Evolutionary conservation across 1,140 invertebrate genomes (phyloP).

Genomic region (Thaumatotibia leucotreta): DNA sequence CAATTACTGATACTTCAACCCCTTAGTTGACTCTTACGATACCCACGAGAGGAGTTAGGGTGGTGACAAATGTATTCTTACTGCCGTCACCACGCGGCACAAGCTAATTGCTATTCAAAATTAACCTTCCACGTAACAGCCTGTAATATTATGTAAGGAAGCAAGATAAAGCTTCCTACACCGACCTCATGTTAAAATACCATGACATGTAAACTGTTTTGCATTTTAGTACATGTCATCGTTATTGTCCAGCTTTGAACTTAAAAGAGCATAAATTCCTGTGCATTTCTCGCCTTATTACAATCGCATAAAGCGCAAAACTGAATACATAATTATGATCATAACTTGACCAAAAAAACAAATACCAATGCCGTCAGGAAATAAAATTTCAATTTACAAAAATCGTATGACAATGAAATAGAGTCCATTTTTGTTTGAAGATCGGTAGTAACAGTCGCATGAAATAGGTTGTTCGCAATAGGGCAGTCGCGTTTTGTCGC

Average conservation of each 20-base stretch:
- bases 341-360: too few relatives aligned
- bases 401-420: slow-evolving; percentile 16
- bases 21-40: too few relatives aligned
- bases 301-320: too few relatives aligned
- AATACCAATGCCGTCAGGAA: too few relatives aligned
- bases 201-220: slow-evolving; percentile 63
- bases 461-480: slow-evolving; percentile 31
- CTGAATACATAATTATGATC: too few relatives aligned
- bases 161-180: slow-evolving; percentile 46
- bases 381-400: slow-evolving; percentile 5
- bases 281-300: too few relatives aligned
- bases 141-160: neutral
- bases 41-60: too few relatives aligned
- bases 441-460: neutral
- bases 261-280: too few relatives aligned
- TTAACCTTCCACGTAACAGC: neutral
- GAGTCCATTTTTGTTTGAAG: slow-evolving; percentile 19
- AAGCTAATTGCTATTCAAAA: neutral
- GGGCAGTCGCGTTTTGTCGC: slow-evolving; percentile 52
- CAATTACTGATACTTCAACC: too few relatives aligned
- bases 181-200: slow-evolving; percentile 51
- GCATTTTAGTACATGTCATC: slow-evolving; percentile 61
- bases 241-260: slow-evolving; percentile 64
- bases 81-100: neutral
- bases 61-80: too few relatives aligned